Conservation (phyloP, 2,888 invertebrate species). For the Bugulina stolonifera region DNA sequence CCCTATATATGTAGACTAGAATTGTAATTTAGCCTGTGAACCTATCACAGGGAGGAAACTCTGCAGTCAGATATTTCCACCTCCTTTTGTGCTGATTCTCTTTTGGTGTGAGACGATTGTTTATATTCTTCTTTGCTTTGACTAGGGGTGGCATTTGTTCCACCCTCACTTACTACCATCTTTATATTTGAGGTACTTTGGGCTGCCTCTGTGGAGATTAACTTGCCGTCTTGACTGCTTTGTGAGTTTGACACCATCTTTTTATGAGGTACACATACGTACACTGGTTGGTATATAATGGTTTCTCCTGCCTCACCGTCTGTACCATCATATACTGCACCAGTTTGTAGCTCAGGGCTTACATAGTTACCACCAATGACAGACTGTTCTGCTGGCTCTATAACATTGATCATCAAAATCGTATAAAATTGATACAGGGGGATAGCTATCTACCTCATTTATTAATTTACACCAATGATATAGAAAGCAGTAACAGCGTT, state of each 20-base stretch:
- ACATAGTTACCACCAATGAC: slow-evolving; percentile 73
- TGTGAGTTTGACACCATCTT: too few species aligned
- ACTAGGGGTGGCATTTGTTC: background rate
- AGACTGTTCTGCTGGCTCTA: slow-evolving; percentile 4
- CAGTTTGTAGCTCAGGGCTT: slow-evolving; percentile 70
- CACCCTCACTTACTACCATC: background rate
- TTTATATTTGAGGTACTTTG: background rate
- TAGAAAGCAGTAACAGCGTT: too few species aligned
- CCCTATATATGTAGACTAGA: too few species aligned
- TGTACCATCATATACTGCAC: slow-evolving; percentile 70
- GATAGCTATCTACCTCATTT: too few species aligned
- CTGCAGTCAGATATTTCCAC: background rate
- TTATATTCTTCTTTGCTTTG: background rate
- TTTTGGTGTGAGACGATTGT: background rate
- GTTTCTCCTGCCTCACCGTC: slow-evolving; percentile 56
- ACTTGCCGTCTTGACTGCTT: too few species aligned
- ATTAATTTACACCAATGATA: too few species aligned
- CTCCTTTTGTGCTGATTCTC: background rate
- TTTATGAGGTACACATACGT: slow-evolving; percentile 46
- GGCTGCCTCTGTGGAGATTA: background rate
- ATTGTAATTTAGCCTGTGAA: too few species aligned
- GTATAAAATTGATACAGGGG: too few species aligned
- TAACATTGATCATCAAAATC: too few species aligned
- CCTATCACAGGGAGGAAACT: slow-evolving; percentile 7
- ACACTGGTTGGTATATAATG: slow-evolving; percentile 37